Percentiles rank a stretch among this genome's conserved stretches.
phyloP scores from a whole-genome alignment of 37 sponge, comb jelly and placozoan genomes.

The Petrosia ficiformis region DNA sequence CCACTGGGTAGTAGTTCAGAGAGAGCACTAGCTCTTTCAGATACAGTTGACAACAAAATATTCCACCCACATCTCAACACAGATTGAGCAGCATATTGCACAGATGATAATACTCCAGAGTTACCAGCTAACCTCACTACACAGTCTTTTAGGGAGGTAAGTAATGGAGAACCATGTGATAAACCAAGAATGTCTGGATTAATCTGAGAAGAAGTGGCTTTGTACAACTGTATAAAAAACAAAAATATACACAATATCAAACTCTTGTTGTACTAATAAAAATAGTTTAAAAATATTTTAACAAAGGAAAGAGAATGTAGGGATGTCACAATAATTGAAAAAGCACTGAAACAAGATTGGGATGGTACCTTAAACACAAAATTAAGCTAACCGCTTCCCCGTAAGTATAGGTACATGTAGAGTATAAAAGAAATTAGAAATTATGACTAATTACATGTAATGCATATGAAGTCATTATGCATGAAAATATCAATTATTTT shows the following conservation, averaged over 20 bases:
- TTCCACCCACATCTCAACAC: slow-evolving; percentile 79
- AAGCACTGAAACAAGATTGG: no score
- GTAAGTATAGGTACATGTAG: no score
- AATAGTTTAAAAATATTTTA: slow-evolving; percentile 3
- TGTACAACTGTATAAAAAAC: slow-evolving; percentile 63
- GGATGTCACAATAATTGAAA: background rate
- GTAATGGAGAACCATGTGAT: slow-evolving; percentile 55
- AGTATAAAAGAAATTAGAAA: no score
- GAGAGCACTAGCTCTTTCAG: slow-evolving; percentile 81
- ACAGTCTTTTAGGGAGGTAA: slow-evolving; percentile 79
- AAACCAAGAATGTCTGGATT: slow-evolving; percentile 54
- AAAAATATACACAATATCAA: background rate
- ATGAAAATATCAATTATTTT: no score
- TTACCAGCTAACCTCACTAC: slow-evolving; percentile 77
- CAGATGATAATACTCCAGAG: slow-evolving; percentile 49
- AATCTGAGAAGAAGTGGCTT: slow-evolving; percentile 53
- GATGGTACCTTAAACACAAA: no score
- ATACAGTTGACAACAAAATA: slow-evolving; percentile 82
- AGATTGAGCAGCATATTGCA: slow-evolving; percentile 81
- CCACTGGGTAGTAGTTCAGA: slow-evolving; percentile 58
- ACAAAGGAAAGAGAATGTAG: background rate
- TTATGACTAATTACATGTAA: no score
- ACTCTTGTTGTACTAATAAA: slow-evolving; percentile 5
- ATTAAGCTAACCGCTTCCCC: no score
- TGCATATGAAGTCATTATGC: no score